phyloP scores from a whole-genome alignment of 2,888 invertebrate genomes.

The Ennomos fuscantarius region DNA sequence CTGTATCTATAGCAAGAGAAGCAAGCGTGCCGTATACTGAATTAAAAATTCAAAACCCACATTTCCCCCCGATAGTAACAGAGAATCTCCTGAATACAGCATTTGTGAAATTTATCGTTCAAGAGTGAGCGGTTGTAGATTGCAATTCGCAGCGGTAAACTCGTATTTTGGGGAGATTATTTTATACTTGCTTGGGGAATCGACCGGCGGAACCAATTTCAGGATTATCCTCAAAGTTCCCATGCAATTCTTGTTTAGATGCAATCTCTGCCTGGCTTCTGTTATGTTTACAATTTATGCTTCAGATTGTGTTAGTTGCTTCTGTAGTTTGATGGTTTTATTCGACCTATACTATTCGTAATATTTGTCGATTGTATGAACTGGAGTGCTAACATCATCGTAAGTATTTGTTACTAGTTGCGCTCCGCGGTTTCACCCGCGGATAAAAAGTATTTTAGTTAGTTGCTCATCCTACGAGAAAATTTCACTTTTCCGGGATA shows the following conservation, averaged over 20 bases:
- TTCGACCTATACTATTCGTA: no score
- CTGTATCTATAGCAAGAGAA: constrained; percentile 23
- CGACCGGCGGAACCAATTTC: constrained; percentile 29
- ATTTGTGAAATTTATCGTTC: constrained; percentile 54
- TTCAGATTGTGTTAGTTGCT: constrained; percentile 3
- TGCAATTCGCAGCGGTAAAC: constrained; percentile 31
- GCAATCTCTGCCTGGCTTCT: constrained; percentile 22
- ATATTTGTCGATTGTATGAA: no score
- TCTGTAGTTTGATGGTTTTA: background rate
- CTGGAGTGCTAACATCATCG: no score
- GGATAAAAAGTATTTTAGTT: no score
- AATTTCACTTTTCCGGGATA: no score
- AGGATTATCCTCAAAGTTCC: constrained; percentile 27
- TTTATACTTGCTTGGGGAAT: constrained; percentile 30
- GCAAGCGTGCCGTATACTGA: constrained; percentile 51
- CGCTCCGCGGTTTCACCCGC: no score
- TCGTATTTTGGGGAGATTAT: constrained; percentile 32
- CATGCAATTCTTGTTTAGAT: constrained; percentile 31
- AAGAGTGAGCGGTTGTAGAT: constrained; percentile 41
- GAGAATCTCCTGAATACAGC: constrained; percentile 45
- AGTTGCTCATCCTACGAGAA: no score
- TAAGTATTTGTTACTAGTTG: no score
- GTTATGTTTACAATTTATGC: constrained; percentile 32
- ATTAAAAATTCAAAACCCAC: constrained; percentile 60
- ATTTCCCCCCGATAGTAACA: constrained; percentile 32